These are phyloP conservation scores for Sapayoa aenigma DNA, from an alignment of 2,113 vertebrate species.

Conservation along the genomic window DNA sequence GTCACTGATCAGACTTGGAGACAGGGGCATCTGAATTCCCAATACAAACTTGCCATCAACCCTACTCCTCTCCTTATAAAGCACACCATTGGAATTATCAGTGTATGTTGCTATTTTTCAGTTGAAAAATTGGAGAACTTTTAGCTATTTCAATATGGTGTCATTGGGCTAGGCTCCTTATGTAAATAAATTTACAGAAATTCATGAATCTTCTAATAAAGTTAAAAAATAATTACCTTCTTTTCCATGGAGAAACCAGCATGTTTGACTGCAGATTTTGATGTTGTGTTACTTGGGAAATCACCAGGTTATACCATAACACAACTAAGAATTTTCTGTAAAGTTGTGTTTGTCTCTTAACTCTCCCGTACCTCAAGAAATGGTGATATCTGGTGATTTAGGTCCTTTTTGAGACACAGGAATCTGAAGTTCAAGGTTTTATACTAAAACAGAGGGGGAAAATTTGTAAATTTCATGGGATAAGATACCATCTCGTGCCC, in stretches of 20 bases:
- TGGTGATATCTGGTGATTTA: neutral
- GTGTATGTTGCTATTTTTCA: neutral
- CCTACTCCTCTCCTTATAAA: neutral
- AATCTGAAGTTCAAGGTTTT: neutral
- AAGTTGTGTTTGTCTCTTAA: neutral
- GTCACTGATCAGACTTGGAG: neutral
- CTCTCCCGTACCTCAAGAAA: neutral
- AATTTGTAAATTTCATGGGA: neutral
- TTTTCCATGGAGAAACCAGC: neutral
- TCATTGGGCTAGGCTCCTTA: neutral
- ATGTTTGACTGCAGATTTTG: neutral
- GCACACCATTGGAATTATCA: neutral
- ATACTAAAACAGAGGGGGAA: neutral
- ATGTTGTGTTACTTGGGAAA: neutral
- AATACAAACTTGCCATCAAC: fast-evolving
- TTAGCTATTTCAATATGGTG: neutral
- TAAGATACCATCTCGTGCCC: neutral
- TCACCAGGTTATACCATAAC: neutral
- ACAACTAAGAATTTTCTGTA: neutral
- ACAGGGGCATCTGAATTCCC: neutral
- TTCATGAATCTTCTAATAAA: neutral
- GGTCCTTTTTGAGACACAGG: neutral
- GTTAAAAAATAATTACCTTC: neutral
- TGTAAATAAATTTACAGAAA: neutral
- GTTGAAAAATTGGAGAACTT: neutral